Evolutionary conservation across 2,797 vertebrate genomes (phyloP).

Genomic region (Dicrostonyx torquatus): DNA sequence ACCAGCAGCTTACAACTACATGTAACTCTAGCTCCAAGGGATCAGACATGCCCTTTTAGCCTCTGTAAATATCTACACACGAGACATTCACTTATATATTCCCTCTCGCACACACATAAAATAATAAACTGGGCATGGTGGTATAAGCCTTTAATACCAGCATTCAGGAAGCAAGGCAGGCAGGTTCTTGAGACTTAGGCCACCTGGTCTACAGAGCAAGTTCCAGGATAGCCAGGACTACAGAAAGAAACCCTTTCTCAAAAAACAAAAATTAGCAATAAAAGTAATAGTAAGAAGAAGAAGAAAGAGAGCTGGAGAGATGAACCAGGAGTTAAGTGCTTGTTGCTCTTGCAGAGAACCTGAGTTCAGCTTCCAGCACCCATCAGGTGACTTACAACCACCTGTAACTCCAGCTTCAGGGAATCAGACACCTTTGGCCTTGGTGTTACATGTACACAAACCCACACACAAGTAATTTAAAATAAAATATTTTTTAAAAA

Average conservation of each 20-base stretch:
- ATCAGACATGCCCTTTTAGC: neutral
- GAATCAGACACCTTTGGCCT: neutral
- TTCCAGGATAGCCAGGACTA: neutral
- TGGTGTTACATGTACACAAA: neutral
- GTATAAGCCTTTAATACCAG: neutral
- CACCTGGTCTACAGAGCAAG: neutral
- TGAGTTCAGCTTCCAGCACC: neutral
- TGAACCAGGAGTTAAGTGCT: neutral
- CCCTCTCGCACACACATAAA: neutral
- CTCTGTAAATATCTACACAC: neutral
- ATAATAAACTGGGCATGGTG: too few relatives aligned
- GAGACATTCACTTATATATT: neutral
- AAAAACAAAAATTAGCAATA: neutral
- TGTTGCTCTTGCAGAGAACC: neutral
- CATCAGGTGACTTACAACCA: neutral
- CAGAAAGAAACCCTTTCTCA: neutral
- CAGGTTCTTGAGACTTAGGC: neutral
- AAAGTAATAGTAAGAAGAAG: neutral
- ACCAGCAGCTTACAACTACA: neutral
- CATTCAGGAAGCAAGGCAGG: neutral
- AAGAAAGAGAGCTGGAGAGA: neutral
- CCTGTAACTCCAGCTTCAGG: neutral
- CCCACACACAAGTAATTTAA: neutral
- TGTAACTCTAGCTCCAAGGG: neutral
- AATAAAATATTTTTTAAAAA: neutral